phyloP scores from a whole-genome alignment of 2,888 invertebrate species.

The Cybosia mesomella region DNA sequence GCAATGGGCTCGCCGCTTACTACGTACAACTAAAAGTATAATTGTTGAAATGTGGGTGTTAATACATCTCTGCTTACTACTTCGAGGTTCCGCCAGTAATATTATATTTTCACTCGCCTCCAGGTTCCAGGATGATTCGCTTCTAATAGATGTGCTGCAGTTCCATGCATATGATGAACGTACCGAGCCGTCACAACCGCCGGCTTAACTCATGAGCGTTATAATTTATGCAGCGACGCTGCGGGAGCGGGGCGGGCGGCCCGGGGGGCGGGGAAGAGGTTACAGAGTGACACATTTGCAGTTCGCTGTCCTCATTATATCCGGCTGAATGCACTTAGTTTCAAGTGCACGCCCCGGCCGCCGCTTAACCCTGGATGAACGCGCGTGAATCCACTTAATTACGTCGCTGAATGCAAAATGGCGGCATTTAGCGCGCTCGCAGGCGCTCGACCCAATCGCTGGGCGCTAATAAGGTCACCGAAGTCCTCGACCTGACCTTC shows the following conservation, averaged over 20 bases:
- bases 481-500: slow-evolving; percentile 1
- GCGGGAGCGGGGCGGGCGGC: slow-evolving; percentile 6
- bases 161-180: slow-evolving; percentile 26
- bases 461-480: not conserved
- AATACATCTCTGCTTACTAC: too few species aligned
- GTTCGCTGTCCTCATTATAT: slow-evolving; percentile 54
- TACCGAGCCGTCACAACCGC: slow-evolving; percentile 2
- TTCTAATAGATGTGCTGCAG: slow-evolving; percentile 23
- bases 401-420: slow-evolving; percentile 34
- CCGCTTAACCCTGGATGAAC: slow-evolving; percentile 48
- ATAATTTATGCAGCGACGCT: slow-evolving; percentile 46
- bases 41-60: too few species aligned
- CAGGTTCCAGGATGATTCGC: slow-evolving; percentile 1
- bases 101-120: not conserved
- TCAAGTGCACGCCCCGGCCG: slow-evolving; percentile 47
- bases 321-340: slow-evolving; percentile 51
- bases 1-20: not conserved
- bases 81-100: not conserved
- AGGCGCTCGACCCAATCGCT: not conserved
- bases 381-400: slow-evolving; percentile 42
- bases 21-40: not conserved
- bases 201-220: slow-evolving; percentile 46
- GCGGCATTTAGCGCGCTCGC: slow-evolving; percentile 21
- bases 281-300: slow-evolving; percentile 54
- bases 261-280: slow-evolving; percentile 18